phyloP scores from a whole-genome alignment of 2,113 vertebrate genomes.

The Antennarius striatus region DNA sequence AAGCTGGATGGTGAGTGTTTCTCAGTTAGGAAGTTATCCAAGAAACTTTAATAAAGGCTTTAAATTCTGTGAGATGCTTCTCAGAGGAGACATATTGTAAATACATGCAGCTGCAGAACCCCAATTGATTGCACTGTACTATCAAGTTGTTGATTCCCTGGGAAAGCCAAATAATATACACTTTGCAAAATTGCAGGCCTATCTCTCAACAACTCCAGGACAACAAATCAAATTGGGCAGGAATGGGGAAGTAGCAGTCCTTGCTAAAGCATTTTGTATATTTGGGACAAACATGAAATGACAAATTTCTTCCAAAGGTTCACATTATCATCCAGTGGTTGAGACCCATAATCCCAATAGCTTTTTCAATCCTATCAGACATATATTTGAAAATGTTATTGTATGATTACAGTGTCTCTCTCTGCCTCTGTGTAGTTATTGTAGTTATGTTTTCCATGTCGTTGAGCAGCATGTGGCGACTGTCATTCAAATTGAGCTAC shows the following conservation, averaged over 20 bases:
- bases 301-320: slow-evolving; percentile 75
- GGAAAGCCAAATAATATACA: slow-evolving; percentile 79
- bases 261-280: slow-evolving; percentile 65
- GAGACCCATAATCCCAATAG: slow-evolving; percentile 76
- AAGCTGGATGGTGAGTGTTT: slow-evolving; percentile 48
- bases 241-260: slow-evolving; percentile 61
- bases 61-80: slow-evolving; percentile 43
- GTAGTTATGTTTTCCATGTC: slow-evolving; percentile 81
- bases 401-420: slow-evolving; percentile 74
- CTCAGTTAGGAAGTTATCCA: slow-evolving; percentile 25
- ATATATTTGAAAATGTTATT: slow-evolving; percentile 75
- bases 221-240: slow-evolving; percentile 71
- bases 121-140: slow-evolving; percentile 74
- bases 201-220: slow-evolving; percentile 71
- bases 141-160: slow-evolving; percentile 78
- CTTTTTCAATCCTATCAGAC: slow-evolving; percentile 77
- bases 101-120: slow-evolving; percentile 62
- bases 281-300: slow-evolving; percentile 77
- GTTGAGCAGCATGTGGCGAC: slow-evolving; percentile 64
- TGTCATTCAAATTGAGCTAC: slow-evolving; percentile 64
- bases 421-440: slow-evolving; percentile 70
- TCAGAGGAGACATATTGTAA: slow-evolving; percentile 54
- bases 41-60: slow-evolving; percentile 42
- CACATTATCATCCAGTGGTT: slow-evolving; percentile 75
- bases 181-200: slow-evolving; percentile 78